Evolutionary conservation across 64 coral and sea anemone species (phyloP), one percentile per base, ranked within the genome.

Genomic region (Pocillopora damicornis): DNA sequence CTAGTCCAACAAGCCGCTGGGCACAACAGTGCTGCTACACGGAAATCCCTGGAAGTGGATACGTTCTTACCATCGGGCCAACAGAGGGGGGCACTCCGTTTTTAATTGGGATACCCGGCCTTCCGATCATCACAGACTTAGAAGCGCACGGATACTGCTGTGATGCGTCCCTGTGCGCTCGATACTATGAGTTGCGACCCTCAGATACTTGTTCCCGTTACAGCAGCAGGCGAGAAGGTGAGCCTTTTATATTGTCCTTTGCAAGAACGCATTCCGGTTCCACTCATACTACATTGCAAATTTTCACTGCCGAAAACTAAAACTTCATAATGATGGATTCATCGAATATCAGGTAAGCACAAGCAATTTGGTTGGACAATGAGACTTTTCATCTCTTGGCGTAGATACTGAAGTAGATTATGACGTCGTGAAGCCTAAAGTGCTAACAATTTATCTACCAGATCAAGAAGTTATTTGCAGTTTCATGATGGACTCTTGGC

Each of bases 11-110:
- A 25, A 66, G 78, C 37, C 79, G 75, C 10, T 93, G 91, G 91
- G 23, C 63, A 14, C 91, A 93, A 58, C 74, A 79, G 6, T 93
- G 91, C 58, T 93, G 91, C 38, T 93, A 93, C 71, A 76, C 86
- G 12, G 65, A 62, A 35, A 69, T 77, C 26, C 86, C 91, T 35
- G 23, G 67, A 2, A 16, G 20, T 15, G 81, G 86, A 83, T 81
- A 72, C 37, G 67, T 88, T 3, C 86, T 93, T 10, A 17, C 88
- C 2, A 72, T 88, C 23, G 86, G 78, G 13, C 73, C 78, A 5
- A n/a, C 63, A 4, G 57, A 89, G 23, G 86, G 86, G 15, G 91
- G 91, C 9, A 75, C 58, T 16, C 37, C 86, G 2, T 67, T 77
- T 63, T 79, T 93, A 82, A 77, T 72, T 0, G 23, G 26, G 14